Percentiles rank a stretch among this genome's conserved stretches.
Conservation (phyloP, 2,797 vertebrate species). For the Acrocephalus scirpaceus region DNA sequence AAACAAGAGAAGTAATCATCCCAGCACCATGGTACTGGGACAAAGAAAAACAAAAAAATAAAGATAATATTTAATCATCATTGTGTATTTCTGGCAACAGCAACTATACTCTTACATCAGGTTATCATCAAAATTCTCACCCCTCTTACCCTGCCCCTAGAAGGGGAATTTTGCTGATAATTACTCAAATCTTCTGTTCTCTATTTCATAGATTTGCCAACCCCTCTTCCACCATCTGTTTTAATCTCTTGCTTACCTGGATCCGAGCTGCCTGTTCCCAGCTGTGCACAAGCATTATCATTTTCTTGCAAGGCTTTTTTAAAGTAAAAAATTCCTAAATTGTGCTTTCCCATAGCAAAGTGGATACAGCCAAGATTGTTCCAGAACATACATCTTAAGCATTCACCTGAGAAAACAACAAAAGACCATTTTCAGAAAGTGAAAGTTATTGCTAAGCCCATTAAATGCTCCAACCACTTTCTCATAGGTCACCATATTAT, state of each 20-base stretch:
- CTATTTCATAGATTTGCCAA: neutral
- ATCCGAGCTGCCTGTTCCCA: slow-evolving; percentile 83
- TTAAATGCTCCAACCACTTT: neutral
- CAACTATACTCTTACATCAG: neutral
- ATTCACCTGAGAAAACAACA: slow-evolving; percentile 86
- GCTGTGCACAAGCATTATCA: slow-evolving; percentile 90
- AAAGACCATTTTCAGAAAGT: neutral
- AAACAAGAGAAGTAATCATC: neutral
- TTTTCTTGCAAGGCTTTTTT: slow-evolving; percentile 99
- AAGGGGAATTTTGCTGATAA: neutral
- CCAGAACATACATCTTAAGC: slow-evolving; percentile 98
- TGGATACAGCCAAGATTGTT: slow-evolving; percentile 99
- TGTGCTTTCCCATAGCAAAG: slow-evolving; percentile 99
- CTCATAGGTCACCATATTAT: neutral
- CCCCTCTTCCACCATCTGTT: neutral
- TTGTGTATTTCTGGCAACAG: neutral
- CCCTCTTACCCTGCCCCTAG: neutral
- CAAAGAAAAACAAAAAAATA: neutral
- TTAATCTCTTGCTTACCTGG: slow-evolving; percentile 79
- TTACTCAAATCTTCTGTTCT: neutral
- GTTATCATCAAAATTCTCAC: neutral
- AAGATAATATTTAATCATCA: neutral
- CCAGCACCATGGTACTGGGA: neutral
- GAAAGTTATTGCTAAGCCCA: neutral
- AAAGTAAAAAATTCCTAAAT: slow-evolving; percentile 98